Evolutionary conservation across 2,113 vertebrate species (phyloP), one percentile per base, ranked within the genome.

Genomic region (Myrmophylax atrothorax): DNA sequence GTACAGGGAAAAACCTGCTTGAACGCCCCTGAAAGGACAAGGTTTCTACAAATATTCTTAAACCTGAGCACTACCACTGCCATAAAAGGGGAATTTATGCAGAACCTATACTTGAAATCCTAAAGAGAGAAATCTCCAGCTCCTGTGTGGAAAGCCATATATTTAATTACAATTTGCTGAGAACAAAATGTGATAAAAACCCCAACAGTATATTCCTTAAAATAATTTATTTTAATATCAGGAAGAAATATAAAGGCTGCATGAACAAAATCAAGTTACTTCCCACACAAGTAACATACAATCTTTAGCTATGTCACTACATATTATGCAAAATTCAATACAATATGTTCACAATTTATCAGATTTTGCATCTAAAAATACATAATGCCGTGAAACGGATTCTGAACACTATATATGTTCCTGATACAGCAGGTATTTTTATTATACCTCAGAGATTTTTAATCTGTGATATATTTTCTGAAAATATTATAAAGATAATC

Each of bases 221-320:
- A 82, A 47, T n/a, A 77, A 8, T 59, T 93, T 68, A 58, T 73
- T 93, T 83, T 88, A 86, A 81, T 64, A 68, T 74, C 88, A 94
- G 47, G 26, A 92, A 90, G 69, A 37, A 94, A 62, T 37, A 85
- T 24, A 66, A 89, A 72, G 33, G 31, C 33, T 82, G 37, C 29
- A 69, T 29, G 73, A 84, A 78, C 10, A 79, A 82, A 92, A 87
- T 9, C 18, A 53, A 93, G n/a, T 49, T 75, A 49, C 76, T 77
- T 90, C 63, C 69, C 60, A 63, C 69, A 88, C 44, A 95, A 94
- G 22, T 35, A 92, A 63, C 40, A 46, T 9, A 35, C 6, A 63
- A 52, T 18, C 33, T 77, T 75, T 19, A 93, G 56, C 29, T 73
- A 10, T 6, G 22, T 24, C 16, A 90, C 56, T 31, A 87, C 20